Conservation (phyloP, 2,797 vertebrate genomes). For the Bovichtus diacanthus region DNA sequence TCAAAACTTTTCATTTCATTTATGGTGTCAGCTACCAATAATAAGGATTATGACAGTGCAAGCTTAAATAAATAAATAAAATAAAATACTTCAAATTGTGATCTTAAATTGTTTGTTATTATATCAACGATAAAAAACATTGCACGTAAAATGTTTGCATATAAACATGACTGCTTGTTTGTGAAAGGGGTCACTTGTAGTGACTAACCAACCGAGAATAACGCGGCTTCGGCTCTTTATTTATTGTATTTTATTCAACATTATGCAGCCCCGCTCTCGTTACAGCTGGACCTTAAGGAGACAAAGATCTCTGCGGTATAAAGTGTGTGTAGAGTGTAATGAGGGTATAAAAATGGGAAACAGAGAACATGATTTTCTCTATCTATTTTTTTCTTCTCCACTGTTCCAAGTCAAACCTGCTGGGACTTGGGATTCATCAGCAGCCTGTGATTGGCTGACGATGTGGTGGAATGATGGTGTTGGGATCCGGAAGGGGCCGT, state of each 20-base stretch:
- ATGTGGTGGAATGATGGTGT: conserved; percentile 79
- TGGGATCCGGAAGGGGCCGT: conserved; percentile 53
- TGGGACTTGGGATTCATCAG: conserved; percentile 66
- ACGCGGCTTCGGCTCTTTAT: too few relatives aligned
- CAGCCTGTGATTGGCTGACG: conserved; percentile 74
- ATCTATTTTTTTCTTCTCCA: conserved; percentile 18
- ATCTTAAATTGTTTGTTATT: background rate
- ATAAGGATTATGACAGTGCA: background rate
- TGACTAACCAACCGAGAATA: too few relatives aligned
- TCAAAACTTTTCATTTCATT: too few relatives aligned
- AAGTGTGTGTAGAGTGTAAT: background rate
- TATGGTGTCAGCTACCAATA: background rate
- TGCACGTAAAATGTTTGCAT: too few relatives aligned
- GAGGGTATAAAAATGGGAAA: conserved; percentile 7
- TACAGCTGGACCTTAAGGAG: background rate
- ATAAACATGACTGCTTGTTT: too few relatives aligned
- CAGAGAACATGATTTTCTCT: conserved; percentile 25
- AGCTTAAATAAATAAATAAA: too few relatives aligned
- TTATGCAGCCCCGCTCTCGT: background rate
- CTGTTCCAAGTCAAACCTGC: conserved; percentile 59
- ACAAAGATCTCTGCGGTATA: conserved; percentile 7
- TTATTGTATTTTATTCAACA: background rate
- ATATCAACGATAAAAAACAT: too few relatives aligned
- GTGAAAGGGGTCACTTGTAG: too few relatives aligned
- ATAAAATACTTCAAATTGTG: background rate